A percentile compares a stretch with the other conserved stretches of the same genome.
phyloP scores from a whole-genome alignment of 2,797 vertebrate species.

The Danio jaintianensis region DNA sequence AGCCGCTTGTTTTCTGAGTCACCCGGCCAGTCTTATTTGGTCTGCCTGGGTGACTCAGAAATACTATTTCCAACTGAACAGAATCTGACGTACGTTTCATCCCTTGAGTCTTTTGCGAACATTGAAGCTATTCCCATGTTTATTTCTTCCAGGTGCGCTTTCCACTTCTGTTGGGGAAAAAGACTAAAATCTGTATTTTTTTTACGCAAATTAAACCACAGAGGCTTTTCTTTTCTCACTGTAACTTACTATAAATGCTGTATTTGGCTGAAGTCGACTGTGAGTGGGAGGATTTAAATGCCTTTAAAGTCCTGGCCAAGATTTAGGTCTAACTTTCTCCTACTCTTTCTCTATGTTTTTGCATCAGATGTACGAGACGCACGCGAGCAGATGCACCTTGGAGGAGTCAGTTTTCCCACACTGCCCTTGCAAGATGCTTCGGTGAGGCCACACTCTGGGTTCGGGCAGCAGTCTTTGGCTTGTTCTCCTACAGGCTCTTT shows the following conservation, averaged over 20 bases:
- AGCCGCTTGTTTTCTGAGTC: slow-evolving; percentile 75
- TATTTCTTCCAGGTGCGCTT: slow-evolving; percentile 34
- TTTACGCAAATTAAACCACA: slow-evolving; percentile 51
- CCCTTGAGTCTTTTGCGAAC: not conserved
- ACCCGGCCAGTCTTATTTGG: slow-evolving; percentile 80
- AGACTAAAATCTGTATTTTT: slow-evolving; percentile 38
- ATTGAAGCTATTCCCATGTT: slow-evolving; percentile 1
- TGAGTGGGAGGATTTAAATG: slow-evolving; percentile 77
- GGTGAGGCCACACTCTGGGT: slow-evolving; percentile 82
- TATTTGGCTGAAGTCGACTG: slow-evolving; percentile 66
- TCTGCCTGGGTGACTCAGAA: slow-evolving; percentile 63
- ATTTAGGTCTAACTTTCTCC: slow-evolving; percentile 54
- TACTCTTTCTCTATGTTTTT: slow-evolving; percentile 17
- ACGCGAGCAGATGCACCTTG: slow-evolving; percentile 94
- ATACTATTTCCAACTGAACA: slow-evolving; percentile 17
- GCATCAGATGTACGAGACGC: slow-evolving; percentile 92
- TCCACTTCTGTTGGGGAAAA: slow-evolving; percentile 48
- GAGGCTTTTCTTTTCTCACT: slow-evolving; percentile 50
- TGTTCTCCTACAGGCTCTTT: slow-evolving; percentile 90
- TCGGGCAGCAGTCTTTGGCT: slow-evolving; percentile 83
- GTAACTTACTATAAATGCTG: slow-evolving; percentile 65
- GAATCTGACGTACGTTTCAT: slow-evolving; percentile 4
- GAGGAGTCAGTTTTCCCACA: slow-evolving; percentile 90
- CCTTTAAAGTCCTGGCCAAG: slow-evolving; percentile 75
- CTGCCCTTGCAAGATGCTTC: slow-evolving; percentile 88